These are phyloP conservation scores for Caenorhabditis macrosperma DNA, from an alignment of 2,888 invertebrate species.

Conservation along the genomic window DNA sequence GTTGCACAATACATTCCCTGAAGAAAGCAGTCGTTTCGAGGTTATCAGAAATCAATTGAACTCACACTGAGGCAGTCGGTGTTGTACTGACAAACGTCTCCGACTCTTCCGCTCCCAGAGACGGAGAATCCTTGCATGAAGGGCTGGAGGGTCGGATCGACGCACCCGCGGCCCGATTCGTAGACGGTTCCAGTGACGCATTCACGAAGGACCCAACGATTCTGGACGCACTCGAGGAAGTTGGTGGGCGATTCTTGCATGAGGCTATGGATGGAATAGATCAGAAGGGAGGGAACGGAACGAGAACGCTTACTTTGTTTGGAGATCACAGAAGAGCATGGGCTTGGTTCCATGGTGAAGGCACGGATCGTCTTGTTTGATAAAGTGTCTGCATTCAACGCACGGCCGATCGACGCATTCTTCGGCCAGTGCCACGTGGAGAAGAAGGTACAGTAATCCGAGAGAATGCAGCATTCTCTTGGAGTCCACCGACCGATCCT, in stretches of 20 bases:
- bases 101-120: constrained; percentile 70
- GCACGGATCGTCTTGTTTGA: constrained; percentile 59
- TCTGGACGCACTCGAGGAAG: constrained; percentile 60
- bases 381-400: constrained; percentile 55
- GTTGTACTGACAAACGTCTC: constrained; percentile 71
- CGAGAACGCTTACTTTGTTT: constrained; percentile 55
- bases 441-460: constrained; percentile 49
- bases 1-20: constrained; percentile 74
- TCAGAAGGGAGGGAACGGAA: too few species aligned
- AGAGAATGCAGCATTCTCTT: constrained; percentile 49
- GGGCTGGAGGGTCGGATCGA: constrained; percentile 68
- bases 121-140: constrained; percentile 72
- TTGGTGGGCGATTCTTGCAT: constrained; percentile 58
- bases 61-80: constrained; percentile 69
- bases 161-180: constrained; percentile 63
- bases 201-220: constrained; percentile 54
- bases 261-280: constrained; percentile 43
- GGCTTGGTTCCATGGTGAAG: constrained; percentile 58
- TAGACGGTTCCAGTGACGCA: constrained; percentile 66
- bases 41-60: not conserved
- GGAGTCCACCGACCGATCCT: constrained; percentile 2
- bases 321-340: constrained; percentile 48
- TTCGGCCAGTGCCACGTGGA: constrained; percentile 33
- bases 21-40: not conserved
- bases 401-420: constrained; percentile 64